Conservation (phyloP, 2,797 vertebrate genomes). For the Labeo calbasu region DNA sequence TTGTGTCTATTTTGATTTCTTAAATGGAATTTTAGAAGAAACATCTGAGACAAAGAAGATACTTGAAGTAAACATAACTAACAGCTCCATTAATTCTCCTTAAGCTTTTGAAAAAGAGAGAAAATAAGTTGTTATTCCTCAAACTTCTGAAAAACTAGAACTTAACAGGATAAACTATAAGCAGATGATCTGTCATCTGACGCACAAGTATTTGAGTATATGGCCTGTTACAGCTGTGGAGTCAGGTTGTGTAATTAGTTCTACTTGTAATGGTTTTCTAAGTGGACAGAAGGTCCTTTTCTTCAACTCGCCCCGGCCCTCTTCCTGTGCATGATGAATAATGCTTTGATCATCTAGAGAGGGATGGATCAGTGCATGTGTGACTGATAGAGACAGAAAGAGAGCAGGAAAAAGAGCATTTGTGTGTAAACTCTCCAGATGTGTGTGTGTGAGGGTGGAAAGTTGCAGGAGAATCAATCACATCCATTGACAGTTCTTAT, state of each 20-base stretch:
- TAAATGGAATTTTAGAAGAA: background rate
- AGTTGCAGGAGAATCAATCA: conserved; percentile 72
- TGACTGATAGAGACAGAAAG: conserved; percentile 22
- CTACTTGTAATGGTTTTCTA: conserved; percentile 54
- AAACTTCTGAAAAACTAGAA: conserved; percentile 1
- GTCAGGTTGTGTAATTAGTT: conserved; percentile 52
- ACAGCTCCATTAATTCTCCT: background rate
- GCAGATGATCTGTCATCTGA: conserved; percentile 5
- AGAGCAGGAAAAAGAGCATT: conserved; percentile 6
- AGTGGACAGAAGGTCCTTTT: conserved; percentile 51
- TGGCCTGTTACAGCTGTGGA: conserved; percentile 38
- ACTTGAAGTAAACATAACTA: background rate
- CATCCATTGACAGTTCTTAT: conserved; percentile 66
- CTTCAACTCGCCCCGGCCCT: conserved; percentile 22
- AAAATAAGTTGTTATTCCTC: background rate
- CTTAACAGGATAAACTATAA: background rate
- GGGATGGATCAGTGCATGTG: conserved; percentile 62
- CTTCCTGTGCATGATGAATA: conserved; percentile 55
- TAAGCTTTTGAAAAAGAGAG: background rate
- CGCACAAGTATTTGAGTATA: conserved; percentile 16
- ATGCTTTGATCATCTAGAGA: conserved; percentile 58
- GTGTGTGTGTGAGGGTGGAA: conserved; percentile 66
- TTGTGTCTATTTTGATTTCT: background rate
- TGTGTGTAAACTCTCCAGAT: conserved; percentile 29
- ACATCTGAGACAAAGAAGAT: background rate